phyloP scores from a whole-genome alignment of 2,113 vertebrate species.

The Hemicordylus capensis region DNA sequence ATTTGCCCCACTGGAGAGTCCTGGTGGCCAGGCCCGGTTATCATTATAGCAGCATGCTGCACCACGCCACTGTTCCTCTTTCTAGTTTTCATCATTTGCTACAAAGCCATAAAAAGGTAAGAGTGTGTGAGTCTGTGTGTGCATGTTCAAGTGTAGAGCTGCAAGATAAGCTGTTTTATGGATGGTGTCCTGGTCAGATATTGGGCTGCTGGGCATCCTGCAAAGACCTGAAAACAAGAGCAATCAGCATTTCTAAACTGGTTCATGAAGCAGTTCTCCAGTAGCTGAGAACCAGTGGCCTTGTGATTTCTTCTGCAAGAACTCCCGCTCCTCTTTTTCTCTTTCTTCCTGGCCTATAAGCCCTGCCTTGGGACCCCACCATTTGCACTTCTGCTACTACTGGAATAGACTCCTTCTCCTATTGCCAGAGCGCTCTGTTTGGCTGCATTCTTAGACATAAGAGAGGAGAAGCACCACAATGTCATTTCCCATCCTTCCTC shows the following conservation, averaged over 20 bases:
- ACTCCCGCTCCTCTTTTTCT: neutral
- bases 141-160: neutral
- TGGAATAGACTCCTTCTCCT: neutral
- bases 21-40: slow-evolving; percentile 91
- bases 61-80: slow-evolving; percentile 88
- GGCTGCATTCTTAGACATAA: no score
- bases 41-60: slow-evolving; percentile 87
- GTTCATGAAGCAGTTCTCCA: neutral
- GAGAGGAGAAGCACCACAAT: no score
- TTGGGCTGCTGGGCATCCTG: neutral
- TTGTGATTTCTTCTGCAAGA: neutral
- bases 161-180: neutral
- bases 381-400: neutral
- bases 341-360: neutral
- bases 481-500: no score
- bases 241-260: neutral
- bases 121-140: slow-evolving; percentile 28
- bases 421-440: no score
- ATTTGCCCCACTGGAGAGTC: slow-evolving; percentile 83
- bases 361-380: neutral
- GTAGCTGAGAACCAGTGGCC: neutral
- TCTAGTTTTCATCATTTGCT: slow-evolving; percentile 94
- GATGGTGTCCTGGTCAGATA: neutral
- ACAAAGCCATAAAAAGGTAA: slow-evolving; percentile 99
- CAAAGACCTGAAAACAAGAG: neutral